Base-by-base conservation (phyloP, 2,797 vertebrate species). In the Poeciliopsis turneri region DNA sequence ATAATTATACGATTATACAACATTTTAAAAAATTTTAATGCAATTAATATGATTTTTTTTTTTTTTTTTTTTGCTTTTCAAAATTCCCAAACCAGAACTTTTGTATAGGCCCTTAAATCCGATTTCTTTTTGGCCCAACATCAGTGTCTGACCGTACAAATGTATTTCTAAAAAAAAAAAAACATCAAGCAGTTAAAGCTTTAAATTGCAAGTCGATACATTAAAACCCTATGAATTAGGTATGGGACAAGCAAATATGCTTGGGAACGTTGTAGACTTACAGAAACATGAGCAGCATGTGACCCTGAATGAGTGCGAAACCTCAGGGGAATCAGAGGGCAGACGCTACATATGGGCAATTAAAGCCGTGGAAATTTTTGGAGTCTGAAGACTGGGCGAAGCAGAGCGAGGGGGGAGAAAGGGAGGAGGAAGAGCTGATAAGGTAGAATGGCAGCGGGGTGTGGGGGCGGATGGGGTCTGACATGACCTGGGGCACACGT, bases 401-500 rank as follows among this genome's bases (percentile, higher is more conserved):
- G 72, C 68, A 75, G 59, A 77, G 76, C 5, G 45, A 16, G 7
- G 33, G 33, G 6, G 20, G 51, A 7, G 20, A 4, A 28, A 81
- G 18, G 73, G 74, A 82, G 71, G 77, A 79, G 83, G 87, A 78
- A 86, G 87, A 79, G 86, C 84, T 53, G 77, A 87, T 81, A 82
- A 82, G 83, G 84, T 59, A 80, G 82, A 85, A 79, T 64, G 66
- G 77, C 68, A 82, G 86, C 79, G 78, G 57, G 77, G 75, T 57
- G 80, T 45, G 79, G 55, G 51, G 71, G 74, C 79, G 43, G 85
- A 83, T 78, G 76, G 88, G 80, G 73, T 82, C 84, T 23, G 49
- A 81, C 82, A 90, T 91, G 85, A 91, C 88, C 87, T 72, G 79
- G 88, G 89, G 92, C 91, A 93, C 92, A 92, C 91, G 90, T 93